These are phyloP conservation scores for Calosoma granatense DNA, from an alignment of 1,140 invertebrate genomes.

Conservation along the genomic window DNA sequence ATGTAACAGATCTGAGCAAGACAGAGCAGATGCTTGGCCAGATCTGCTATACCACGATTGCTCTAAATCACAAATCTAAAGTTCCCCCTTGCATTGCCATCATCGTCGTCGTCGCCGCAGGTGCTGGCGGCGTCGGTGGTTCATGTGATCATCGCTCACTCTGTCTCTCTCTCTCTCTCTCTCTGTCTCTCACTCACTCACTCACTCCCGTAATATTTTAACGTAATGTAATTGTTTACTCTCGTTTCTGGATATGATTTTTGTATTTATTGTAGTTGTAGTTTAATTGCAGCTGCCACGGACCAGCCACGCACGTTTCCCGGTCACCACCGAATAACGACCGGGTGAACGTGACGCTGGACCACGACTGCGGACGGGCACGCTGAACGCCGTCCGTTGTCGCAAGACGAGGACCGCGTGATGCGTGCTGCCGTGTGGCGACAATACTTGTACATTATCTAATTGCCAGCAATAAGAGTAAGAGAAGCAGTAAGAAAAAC, in stretches of 20 bases:
- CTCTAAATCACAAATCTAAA: background rate
- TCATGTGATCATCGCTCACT: background rate
- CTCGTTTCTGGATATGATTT: no score
- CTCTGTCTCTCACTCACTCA: no score
- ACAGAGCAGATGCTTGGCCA: background rate
- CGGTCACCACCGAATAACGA: no score
- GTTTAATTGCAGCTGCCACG: background rate
- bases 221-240: no score
- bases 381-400: background rate
- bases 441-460: slow-evolving; percentile 30
- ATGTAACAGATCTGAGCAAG: background rate
- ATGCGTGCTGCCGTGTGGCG: slow-evolving; percentile 21
- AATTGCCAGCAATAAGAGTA: slow-evolving; percentile 34
- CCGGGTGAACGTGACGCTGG: slow-evolving; percentile 1
- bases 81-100: background rate
- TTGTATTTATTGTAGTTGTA: background rate
- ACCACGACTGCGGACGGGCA: slow-evolving; percentile 14
- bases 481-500: slow-evolving; percentile 33
- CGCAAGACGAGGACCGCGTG: no score
- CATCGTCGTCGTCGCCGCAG: background rate
- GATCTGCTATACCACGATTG: background rate
- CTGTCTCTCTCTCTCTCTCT: no score
- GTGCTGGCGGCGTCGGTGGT: background rate
- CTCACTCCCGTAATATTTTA: no score
- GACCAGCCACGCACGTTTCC: slow-evolving; percentile 9